Conservation (phyloP, 2,113 vertebrate genomes). For the Marmota flaviventris region DNA sequence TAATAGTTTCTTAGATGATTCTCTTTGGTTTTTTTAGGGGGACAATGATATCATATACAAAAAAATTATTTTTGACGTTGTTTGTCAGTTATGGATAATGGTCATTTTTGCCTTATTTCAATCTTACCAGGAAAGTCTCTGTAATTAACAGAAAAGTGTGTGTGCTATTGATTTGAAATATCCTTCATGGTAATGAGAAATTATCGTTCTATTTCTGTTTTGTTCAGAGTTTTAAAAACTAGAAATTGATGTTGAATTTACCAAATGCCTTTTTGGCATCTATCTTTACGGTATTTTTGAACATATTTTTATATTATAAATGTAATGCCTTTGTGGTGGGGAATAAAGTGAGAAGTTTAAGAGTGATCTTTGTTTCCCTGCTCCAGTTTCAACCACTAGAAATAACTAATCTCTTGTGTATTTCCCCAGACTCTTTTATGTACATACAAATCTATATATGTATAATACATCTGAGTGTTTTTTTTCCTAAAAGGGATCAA, state of each 20-base stretch:
- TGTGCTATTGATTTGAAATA: background rate
- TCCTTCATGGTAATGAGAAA: background rate
- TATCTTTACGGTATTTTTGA: background rate
- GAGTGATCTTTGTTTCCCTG: background rate
- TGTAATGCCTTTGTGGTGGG: background rate
- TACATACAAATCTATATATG: background rate
- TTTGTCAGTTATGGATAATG: background rate
- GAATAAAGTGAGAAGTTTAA: background rate
- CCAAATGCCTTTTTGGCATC: background rate
- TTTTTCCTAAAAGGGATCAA: background rate
- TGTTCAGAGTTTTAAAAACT: conserved; percentile 42
- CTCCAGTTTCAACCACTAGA: background rate
- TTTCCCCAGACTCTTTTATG: conserved; percentile 17
- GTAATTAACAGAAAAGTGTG: background rate
- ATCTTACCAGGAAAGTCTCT: background rate
- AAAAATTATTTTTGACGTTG: conserved; percentile 3
- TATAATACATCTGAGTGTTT: background rate
- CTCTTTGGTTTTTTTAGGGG: background rate
- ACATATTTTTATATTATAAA: conserved; percentile 37
- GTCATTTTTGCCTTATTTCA: background rate
- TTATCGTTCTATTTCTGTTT: background rate
- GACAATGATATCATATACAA: background rate
- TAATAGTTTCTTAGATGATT: conserved; percentile 13
- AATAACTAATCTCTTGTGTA: background rate
- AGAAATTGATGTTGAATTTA: conserved; percentile 37